These are phyloP conservation scores for Fregetta grallaria DNA, from an alignment of 2,113 vertebrate genomes.

Conservation along the genomic window DNA sequence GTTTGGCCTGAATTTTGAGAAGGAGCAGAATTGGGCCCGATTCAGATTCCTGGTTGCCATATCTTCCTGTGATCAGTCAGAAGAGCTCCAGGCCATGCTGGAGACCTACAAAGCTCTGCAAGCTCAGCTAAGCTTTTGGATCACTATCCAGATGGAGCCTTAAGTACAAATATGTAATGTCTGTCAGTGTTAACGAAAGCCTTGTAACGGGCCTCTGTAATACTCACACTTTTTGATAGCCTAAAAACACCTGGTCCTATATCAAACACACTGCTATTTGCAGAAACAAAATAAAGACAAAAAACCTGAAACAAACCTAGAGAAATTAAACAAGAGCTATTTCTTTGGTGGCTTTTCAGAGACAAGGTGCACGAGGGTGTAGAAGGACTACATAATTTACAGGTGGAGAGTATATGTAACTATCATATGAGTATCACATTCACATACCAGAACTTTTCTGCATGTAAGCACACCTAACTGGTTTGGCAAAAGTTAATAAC, in stretches of 20 bases:
- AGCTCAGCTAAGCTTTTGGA: neutral
- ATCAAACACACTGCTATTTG: neutral
- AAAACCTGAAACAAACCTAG: neutral
- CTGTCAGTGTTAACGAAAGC: neutral
- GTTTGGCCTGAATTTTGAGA: neutral
- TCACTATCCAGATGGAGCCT: neutral
- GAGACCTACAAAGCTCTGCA: neutral
- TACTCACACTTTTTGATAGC: neutral
- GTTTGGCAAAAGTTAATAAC: neutral
- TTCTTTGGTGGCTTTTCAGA: neutral
- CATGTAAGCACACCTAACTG: neutral
- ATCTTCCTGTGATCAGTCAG: neutral
- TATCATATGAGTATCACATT: neutral
- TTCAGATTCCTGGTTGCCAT: neutral
- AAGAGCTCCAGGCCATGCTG: neutral
- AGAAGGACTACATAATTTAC: neutral
- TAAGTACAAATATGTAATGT: neutral
- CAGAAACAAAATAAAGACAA: neutral
- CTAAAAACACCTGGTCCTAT: neutral
- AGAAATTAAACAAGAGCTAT: neutral
- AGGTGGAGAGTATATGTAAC: neutral
- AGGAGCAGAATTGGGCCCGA: neutral
- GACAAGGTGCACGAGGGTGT: neutral
- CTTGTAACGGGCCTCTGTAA: neutral
- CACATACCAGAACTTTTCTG: neutral